Percentiles rank a stretch among this genome's conserved stretches.
Conservation (phyloP, 2,113 vertebrate species). For the Pelecanoides urinatrix region DNA sequence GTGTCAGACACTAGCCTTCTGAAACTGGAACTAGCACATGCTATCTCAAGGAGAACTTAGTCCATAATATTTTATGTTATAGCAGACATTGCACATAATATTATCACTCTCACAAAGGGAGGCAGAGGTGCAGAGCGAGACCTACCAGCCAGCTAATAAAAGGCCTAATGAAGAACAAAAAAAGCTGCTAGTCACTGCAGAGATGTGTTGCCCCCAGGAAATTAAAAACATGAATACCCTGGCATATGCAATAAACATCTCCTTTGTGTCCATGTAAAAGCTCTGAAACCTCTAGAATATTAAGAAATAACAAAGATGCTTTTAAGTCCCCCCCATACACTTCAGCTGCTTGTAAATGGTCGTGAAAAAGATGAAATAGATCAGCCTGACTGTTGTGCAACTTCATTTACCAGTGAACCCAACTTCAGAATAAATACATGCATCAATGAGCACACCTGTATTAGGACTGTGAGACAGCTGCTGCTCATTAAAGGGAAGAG, state of each 20-base stretch:
- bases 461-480: not conserved
- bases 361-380: not conserved
- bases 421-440: not conserved
- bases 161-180: constrained; percentile 3
- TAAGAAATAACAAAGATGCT: not conserved
- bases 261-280: not conserved
- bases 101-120: not conserved
- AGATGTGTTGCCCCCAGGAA: constrained; percentile 52
- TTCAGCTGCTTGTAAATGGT: not conserved
- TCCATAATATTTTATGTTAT: not conserved
- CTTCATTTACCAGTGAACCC: not conserved
- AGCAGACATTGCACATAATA: not conserved
- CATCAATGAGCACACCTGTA: not conserved
- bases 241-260: not conserved
- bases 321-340: not conserved
- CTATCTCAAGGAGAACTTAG: not conserved
- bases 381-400: not conserved
- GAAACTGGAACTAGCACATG: not conserved
- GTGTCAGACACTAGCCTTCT: not conserved
- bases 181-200: not conserved
- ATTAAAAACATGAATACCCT: constrained; percentile 20
- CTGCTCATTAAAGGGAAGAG: not conserved
- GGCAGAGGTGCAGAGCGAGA: not conserved
- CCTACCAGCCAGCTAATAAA: constrained; percentile 22
- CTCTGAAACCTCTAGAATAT: not conserved